Evolutionary conservation across 2,797 vertebrate genomes (phyloP), one percentile per base, ranked within the genome.

Genomic region (Epinephelus awoara): DNA sequence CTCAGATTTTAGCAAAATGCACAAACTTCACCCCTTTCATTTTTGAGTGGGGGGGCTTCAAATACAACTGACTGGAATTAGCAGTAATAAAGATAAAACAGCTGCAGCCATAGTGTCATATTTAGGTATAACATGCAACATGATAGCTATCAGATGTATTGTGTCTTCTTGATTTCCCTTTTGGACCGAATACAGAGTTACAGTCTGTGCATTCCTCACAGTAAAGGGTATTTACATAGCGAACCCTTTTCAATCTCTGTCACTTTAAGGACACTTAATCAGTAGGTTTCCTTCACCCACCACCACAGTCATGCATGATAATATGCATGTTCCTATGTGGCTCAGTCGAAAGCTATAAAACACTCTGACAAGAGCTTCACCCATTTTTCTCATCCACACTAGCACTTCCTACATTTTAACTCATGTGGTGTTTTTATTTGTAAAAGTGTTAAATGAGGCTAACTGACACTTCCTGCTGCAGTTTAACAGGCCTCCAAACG

Each of bases 231-330:
- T 75, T 65, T 73, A 64, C 44, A 47, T 7, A 59, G 76, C 47
- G 67, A 79, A 57, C 4, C 14, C 27, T 77, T 72, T 84, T 71
- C 19, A 34, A 55, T 75, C 74, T 56, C 70, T 84, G 78, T 86
- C 80, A 80, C 80, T 88, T 85, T 83, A 84, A 84, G 75, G 68
- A 68, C 84, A 88, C 91, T 82, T 92, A 89, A 93, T 89, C 85
- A 89, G 74, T 80, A 87, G 88, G 85, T 91, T 89, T 86, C 77
- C 55, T 88, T 86, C 21, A 50, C 71, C 75, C 80, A 76, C 72
- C 74, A 85, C 79, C 85, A 84, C 91, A 90, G 89, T 70, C 85
- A 89, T 84, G 84, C 86, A 86, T 79, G 72, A 73, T 89, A 89
- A 89, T 87, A 65, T 76, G 82, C 70, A 85, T 72, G 78, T 82